Evolutionary conservation across 2,113 vertebrate species (phyloP), one percentile per base, ranked within the genome.

Genomic region (Laticauda laticaudata): DNA sequence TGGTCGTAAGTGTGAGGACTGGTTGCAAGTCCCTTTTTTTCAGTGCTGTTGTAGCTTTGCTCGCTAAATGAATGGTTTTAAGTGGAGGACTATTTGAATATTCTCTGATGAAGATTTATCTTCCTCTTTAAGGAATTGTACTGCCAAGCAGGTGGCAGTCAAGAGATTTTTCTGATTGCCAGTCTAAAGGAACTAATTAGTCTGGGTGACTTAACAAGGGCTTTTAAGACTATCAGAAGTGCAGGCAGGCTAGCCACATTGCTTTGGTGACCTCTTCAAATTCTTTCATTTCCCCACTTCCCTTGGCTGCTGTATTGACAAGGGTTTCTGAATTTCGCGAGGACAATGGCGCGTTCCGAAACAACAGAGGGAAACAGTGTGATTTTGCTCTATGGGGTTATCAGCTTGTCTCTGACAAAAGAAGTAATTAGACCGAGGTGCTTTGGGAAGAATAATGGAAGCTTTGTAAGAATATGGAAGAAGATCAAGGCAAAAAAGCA

Each of bases 161-260:
- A 95, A 95, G 94, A 96, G 94, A 91, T 95, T 95, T 95, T 92
- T 95, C 95, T 96, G 85, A 93, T 95, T 90, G 91, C 89, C 93
- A 96, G 96, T 96, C 97, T 95, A 96, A 94, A 97, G 96, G 95
- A 97, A 95, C 96, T 97, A 98, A 98, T 98, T 97, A 98, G 96
- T 96, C 95, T 95, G 94, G 93, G 94, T 96, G 94, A 93, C 92
- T 96, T 96, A 94, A 81, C 97, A 96, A 96, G 92, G 94, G 96
- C 96, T 97, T 81, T 96, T 95, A 96, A 96, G 96, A 95, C 97
- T 56, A 85, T 45, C 96, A 97, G 95, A 94, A 89, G 95, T 95
- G 94, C 92, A 94, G 96, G 95, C 97, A 94, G 96, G 95, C 97
- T 96, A 96, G 94, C 96, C 96, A 95, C 94, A 81, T 94, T 92